A percentile compares a stretch with the other conserved stretches of the same genome.
Evolutionary conservation across 2,113 vertebrate genomes (phyloP).

Genomic region (Psittacus erithacus): DNA sequence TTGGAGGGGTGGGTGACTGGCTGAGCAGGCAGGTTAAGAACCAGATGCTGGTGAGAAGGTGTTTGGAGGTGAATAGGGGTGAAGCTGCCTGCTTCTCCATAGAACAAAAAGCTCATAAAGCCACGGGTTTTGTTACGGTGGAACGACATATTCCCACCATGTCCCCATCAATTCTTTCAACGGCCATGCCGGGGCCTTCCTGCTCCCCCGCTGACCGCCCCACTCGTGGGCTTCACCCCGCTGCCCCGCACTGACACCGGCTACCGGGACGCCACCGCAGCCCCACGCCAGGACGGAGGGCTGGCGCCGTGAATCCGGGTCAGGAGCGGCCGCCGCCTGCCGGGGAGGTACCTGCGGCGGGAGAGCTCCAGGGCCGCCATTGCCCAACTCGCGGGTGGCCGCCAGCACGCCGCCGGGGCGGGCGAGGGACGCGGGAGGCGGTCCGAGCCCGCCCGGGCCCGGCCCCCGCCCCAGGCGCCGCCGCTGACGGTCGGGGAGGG

Average conservation of each 20-base stretch:
- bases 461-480: background rate
- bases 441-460: background rate
- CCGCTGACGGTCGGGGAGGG: background rate
- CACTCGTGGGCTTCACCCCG: background rate
- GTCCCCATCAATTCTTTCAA: background rate
- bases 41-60: fast-evolving
- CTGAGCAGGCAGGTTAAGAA: fast-evolving
- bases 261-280: background rate
- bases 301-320: background rate
- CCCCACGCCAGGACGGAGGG: too few species aligned
- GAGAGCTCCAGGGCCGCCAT: background rate
- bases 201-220: too few species aligned
- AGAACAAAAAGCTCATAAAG: background rate
- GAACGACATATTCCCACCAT: fast-evolving
- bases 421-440: background rate
- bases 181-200: background rate
- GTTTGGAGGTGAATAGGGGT: fast-evolving
- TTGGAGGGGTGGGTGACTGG: background rate
- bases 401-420: background rate
- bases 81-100: background rate
- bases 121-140: background rate
- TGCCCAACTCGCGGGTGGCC: background rate
- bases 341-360: background rate
- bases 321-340: background rate
- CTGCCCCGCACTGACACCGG: background rate